phyloP scores from a whole-genome alignment of 2,888 invertebrate genomes.

The Metellina segmentata region DNA sequence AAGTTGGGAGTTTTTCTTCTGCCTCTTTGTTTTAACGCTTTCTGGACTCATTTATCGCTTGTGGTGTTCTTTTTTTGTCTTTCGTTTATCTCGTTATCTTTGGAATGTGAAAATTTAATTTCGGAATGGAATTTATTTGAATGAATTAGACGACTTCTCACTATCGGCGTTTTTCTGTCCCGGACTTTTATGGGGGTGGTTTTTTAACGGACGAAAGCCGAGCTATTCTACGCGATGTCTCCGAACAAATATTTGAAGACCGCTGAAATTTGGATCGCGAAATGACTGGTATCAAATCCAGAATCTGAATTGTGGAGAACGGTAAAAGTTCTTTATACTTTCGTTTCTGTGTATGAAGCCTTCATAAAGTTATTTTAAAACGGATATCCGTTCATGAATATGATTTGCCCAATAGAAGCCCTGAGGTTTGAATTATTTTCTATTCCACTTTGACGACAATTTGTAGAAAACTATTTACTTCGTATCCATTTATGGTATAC shows the following conservation, averaged over 20 bases:
- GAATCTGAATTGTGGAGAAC: too few relatives aligned
- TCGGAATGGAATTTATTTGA: constrained; percentile 45
- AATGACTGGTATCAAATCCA: neutral
- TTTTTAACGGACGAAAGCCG: too few relatives aligned
- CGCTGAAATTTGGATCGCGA: constrained; percentile 9
- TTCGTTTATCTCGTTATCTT: constrained; percentile 23
- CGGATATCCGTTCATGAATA: too few relatives aligned
- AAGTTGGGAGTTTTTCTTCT: constrained; percentile 28
- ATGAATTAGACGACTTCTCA: constrained; percentile 12
- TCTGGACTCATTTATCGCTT: constrained; percentile 39
- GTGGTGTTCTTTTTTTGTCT: constrained; percentile 10
- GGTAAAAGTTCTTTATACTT: too few relatives aligned
- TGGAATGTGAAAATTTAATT: constrained; percentile 42
- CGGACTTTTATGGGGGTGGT: neutral
- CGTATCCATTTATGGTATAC: too few relatives aligned
- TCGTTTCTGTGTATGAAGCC: too few relatives aligned
- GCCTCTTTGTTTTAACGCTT: constrained; percentile 38
- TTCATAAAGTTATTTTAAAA: too few relatives aligned
- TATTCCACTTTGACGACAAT: too few relatives aligned
- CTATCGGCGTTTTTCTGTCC: neutral
- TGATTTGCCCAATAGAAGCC: too few relatives aligned
- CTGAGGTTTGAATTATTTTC: too few relatives aligned
- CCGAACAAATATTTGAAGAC: constrained; percentile 35
- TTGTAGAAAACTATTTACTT: too few relatives aligned
- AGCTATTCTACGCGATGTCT: too few relatives aligned